Conservation (phyloP, 1,140 invertebrate genomes). For the Atopsyche davidsoni region DNA sequence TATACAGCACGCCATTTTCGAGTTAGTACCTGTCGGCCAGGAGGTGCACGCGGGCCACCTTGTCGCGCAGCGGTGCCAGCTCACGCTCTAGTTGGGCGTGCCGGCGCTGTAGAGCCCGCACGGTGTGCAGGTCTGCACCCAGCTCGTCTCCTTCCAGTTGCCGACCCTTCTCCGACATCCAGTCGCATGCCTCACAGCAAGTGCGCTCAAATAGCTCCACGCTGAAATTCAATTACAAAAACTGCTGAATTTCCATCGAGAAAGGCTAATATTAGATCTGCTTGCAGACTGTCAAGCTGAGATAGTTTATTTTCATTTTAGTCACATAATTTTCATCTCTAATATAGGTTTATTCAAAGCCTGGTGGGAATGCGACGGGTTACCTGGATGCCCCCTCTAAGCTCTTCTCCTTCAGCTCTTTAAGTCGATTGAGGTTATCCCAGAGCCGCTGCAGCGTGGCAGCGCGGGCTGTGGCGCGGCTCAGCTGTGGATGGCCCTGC, state of each 20-base stretch:
- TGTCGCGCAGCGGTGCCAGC: conserved; percentile 83
- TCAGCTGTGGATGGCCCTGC: conserved; percentile 82
- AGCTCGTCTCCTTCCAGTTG: conserved; percentile 73
- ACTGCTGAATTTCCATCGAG: neutral
- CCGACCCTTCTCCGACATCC: conserved; percentile 91
- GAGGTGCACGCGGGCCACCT: conserved; percentile 74
- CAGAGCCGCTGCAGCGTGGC: conserved; percentile 81
- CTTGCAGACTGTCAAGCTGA: conserved; percentile 4
- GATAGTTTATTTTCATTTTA: neutral
- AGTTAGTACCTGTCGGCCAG: conserved; percentile 60
- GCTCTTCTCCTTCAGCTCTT: conserved; percentile 85
- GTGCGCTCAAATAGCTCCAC: conserved; percentile 92
- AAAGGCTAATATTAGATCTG: neutral
- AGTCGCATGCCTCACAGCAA: conserved; percentile 87
- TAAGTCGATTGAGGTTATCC: conserved; percentile 83
- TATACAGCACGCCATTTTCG: neutral
- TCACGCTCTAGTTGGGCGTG: conserved; percentile 88
- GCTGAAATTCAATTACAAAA: conserved; percentile 45
- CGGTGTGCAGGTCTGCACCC: conserved; percentile 82
- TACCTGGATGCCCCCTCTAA: conserved; percentile 83
- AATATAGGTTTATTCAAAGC: neutral
- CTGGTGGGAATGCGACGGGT: conserved; percentile 17
- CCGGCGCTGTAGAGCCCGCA: conserved; percentile 80
- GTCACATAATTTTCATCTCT: too few relatives aligned
- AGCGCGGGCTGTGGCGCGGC: conserved; percentile 75